These are phyloP conservation scores for Wasmannia auropunctata DNA, from an alignment of 1,140 invertebrate species.

Conservation along the genomic window DNA sequence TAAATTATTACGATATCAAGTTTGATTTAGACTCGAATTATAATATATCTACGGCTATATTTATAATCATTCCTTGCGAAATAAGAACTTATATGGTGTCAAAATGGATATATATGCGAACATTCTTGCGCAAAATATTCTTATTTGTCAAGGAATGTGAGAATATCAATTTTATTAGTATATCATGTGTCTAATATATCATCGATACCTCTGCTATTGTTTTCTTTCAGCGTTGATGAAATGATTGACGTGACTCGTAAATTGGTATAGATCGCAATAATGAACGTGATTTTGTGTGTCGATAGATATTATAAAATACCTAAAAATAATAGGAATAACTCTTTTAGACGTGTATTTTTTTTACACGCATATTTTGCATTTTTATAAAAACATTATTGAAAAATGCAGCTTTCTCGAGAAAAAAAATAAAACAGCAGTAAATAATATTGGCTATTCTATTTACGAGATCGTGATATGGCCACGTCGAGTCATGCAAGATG, in stretches of 20 bases:
- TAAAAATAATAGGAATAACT: not conserved
- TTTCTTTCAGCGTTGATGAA: not conserved
- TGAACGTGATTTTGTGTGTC: not conserved
- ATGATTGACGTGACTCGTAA: not conserved
- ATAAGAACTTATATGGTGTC: not conserved
- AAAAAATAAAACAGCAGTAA: not conserved
- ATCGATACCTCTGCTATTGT: not conserved
- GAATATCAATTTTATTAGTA: not conserved
- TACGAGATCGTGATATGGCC: not conserved
- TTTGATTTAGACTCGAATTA: not conserved
- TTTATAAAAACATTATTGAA: not conserved
- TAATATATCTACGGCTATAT: not conserved
- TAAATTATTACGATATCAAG: not conserved
- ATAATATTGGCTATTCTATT: not conserved
- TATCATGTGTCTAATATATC: not conserved
- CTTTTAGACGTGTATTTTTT: not conserved
- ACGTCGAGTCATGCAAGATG: slow-evolving; percentile 12
- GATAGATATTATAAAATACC: not conserved
- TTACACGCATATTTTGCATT: not conserved
- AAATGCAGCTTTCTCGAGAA: not conserved
- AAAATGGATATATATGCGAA: not conserved
- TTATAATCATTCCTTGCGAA: not conserved
- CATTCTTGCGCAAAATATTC: too few species aligned
- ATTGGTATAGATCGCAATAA: not conserved
- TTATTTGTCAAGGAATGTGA: not conserved